phyloP scores from a whole-genome alignment of 2,797 vertebrate species.

The Lindbergichthys nudifrons region DNA sequence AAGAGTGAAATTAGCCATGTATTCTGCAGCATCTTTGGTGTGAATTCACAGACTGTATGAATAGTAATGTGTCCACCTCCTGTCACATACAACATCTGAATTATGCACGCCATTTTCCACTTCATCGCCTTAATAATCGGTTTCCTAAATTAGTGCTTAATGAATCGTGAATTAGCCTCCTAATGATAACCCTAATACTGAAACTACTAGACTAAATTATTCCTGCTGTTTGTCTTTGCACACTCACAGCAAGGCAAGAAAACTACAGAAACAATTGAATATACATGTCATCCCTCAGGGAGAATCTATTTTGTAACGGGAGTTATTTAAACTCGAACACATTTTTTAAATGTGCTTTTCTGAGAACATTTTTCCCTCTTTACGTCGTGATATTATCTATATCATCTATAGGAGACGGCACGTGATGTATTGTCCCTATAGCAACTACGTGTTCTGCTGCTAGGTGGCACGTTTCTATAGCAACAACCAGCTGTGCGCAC shows the following conservation, averaged over 20 bases:
- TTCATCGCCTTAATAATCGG: conserved; percentile 1
- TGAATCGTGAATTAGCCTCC: conserved; percentile 40
- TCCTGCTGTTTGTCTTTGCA: conserved; percentile 28
- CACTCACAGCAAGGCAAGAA: conserved; percentile 2
- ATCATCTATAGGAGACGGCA: conserved; percentile 57
- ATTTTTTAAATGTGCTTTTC: conserved; percentile 14
- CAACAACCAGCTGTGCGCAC: conserved; percentile 70
- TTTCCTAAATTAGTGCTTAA: conserved; percentile 42
- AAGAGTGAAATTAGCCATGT: neutral
- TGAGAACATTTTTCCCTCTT: neutral
- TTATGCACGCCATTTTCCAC: conserved; percentile 35
- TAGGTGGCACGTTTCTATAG: conserved; percentile 76
- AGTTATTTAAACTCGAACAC: neutral
- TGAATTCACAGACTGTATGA: neutral
- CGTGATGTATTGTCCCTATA: conserved; percentile 66
- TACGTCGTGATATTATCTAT: neutral
- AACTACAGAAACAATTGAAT: conserved; percentile 17
- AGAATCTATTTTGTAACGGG: neutral
- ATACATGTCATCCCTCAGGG: neutral
- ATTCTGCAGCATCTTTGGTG: neutral
- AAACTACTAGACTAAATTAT: conserved; percentile 14
- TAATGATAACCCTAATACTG: conserved; percentile 34
- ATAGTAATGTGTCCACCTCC: conserved; percentile 8
- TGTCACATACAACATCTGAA: conserved; percentile 29
- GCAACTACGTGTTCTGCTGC: conserved; percentile 66